Percentiles rank a stretch among this genome's conserved stretches.
phyloP scores from a whole-genome alignment of 2,113 vertebrate genomes.

The Prietella phreatophila region DNA sequence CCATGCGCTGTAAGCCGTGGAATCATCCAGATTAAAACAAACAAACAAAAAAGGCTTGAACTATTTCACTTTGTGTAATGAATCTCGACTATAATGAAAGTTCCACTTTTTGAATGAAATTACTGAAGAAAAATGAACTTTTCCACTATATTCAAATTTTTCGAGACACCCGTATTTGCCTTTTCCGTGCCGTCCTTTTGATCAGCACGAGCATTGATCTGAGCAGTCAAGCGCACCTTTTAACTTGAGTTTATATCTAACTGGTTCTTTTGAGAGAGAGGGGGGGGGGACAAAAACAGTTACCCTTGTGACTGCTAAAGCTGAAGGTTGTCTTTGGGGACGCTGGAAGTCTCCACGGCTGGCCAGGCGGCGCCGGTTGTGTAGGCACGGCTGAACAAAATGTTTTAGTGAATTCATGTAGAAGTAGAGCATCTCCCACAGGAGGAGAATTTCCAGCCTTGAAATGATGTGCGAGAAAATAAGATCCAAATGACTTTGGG shows the following conservation, averaged over 20 bases:
- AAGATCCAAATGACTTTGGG: slow-evolving; percentile 33
- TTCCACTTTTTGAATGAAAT: too few relatives aligned
- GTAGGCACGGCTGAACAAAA: neutral
- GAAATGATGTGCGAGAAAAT: slow-evolving; percentile 35
- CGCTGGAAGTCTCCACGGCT: neutral
- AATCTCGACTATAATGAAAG: too few relatives aligned
- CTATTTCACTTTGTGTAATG: too few relatives aligned
- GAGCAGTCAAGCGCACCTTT: neutral
- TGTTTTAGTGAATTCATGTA: slow-evolving; percentile 2
- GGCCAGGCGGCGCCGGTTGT: neutral
- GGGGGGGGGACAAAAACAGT: too few relatives aligned
- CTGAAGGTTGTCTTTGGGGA: slow-evolving; percentile 6
- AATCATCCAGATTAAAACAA: too few relatives aligned
- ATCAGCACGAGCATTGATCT: neutral
- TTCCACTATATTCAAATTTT: too few relatives aligned
- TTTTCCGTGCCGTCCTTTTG: neutral
- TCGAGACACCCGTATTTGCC: too few relatives aligned
- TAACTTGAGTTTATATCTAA: neutral
- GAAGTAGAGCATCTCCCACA: slow-evolving; percentile 23
- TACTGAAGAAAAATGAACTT: too few relatives aligned
- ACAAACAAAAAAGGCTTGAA: too few relatives aligned
- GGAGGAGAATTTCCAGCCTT: slow-evolving; percentile 12
- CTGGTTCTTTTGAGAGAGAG: neutral
- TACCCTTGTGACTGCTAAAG: neutral
- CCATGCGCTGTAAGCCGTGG: too few relatives aligned